Evolutionary conservation across 2,888 invertebrate genomes (phyloP).

Genomic region (Drosophila subsilvestris): DNA sequence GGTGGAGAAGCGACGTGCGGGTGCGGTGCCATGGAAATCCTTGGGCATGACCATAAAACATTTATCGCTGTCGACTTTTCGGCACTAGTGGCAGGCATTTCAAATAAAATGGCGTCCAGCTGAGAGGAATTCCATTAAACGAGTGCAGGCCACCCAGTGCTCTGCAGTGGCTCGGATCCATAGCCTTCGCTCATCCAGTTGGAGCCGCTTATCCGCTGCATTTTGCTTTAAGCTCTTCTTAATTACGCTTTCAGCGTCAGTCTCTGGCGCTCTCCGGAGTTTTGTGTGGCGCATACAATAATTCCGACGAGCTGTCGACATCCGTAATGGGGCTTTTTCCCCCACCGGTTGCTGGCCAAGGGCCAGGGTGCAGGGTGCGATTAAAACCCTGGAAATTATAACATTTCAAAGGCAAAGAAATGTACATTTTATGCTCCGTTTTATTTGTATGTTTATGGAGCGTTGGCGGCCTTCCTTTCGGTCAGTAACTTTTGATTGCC

Average conservation of each 20-base stretch:
- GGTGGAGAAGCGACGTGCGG: background rate
- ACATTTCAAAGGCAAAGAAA: slow-evolving; percentile 17
- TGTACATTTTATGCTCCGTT: background rate
- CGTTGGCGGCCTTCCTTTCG: slow-evolving; percentile 21
- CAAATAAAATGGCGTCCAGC: slow-evolving; percentile 25
- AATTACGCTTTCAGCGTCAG: slow-evolving; percentile 46
- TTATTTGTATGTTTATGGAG: slow-evolving; percentile 24
- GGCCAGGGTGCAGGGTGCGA: background rate
- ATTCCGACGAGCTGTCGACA: slow-evolving; percentile 18
- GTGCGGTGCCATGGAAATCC: slow-evolving; percentile 22
- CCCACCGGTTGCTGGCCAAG: background rate
- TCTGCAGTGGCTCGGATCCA: background rate
- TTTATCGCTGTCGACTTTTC: slow-evolving; percentile 68
- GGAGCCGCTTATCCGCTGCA: slow-evolving; percentile 38
- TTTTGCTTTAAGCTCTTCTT: slow-evolving; percentile 46
- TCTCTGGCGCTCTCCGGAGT: slow-evolving; percentile 15
- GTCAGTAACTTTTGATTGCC: slow-evolving; percentile 52
- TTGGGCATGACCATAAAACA: slow-evolving; percentile 59
- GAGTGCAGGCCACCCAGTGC: slow-evolving; percentile 7
- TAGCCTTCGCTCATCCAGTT: background rate
- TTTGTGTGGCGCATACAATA: background rate
- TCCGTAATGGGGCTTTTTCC: slow-evolving; percentile 9
- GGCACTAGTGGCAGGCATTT: slow-evolving; percentile 53
- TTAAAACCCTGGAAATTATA: slow-evolving; percentile 10
- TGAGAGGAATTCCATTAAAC: background rate